A percentile compares a stretch with the other conserved stretches of the same genome.
Conservation (phyloP, 2,888 invertebrate species). For the Clunio marinus region DNA sequence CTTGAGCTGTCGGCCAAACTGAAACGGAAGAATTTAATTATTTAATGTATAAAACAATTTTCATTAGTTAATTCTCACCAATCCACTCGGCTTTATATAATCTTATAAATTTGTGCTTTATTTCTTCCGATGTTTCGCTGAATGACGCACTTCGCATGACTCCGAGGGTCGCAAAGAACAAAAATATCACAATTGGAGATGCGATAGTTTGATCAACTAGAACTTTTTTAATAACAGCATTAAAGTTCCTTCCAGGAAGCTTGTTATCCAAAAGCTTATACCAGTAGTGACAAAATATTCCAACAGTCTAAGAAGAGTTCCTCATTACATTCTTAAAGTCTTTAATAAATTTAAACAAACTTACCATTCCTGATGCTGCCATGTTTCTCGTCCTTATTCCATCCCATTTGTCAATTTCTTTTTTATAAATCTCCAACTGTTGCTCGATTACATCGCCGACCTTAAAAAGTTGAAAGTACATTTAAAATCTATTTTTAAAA, state of each 20-base stretch:
- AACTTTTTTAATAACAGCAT: slow-evolving; percentile 69
- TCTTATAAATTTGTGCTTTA: slow-evolving; percentile 53
- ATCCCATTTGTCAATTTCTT: slow-evolving; percentile 58
- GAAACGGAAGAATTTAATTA: too few relatives aligned
- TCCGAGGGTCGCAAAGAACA: slow-evolving; percentile 73
- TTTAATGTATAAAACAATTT: too few relatives aligned
- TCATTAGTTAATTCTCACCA: slow-evolving; percentile 68
- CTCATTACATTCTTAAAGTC: background rate
- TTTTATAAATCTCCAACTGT: slow-evolving; percentile 63
- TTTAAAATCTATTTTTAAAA: background rate
- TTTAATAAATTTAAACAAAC: background rate
- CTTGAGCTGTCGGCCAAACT: slow-evolving; percentile 91
- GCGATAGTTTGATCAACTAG: slow-evolving; percentile 77
- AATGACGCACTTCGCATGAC: slow-evolving; percentile 62
- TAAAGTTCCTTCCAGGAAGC: slow-evolving; percentile 64
- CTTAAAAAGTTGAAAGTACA: background rate
- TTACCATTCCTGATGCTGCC: slow-evolving; percentile 62
- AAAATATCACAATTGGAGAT: slow-evolving; percentile 72
- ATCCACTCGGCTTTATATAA: slow-evolving; percentile 85
- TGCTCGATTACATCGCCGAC: slow-evolving; percentile 78
- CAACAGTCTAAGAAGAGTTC: slow-evolving; percentile 54
- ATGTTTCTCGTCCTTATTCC: slow-evolving; percentile 65
- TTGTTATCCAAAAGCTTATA: slow-evolving; percentile 70
- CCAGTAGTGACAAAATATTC: slow-evolving; percentile 81
- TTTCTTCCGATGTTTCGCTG: slow-evolving; percentile 56